Percentiles rank a stretch among this genome's conserved stretches.
Evolutionary conservation across 1,140 invertebrate genomes (phyloP).

Genomic region (Cotesia typhae): DNA sequence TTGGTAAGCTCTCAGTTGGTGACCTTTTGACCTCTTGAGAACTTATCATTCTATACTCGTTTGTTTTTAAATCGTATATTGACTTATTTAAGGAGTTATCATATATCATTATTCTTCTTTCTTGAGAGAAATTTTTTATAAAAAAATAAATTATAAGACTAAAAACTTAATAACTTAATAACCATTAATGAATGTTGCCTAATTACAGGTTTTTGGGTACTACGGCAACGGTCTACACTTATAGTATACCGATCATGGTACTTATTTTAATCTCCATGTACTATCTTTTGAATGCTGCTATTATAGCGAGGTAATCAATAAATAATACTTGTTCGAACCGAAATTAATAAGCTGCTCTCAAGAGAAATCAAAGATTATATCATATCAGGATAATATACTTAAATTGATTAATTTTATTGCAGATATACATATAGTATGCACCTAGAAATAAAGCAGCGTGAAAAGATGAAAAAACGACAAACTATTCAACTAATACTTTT

Average conservation of each 20-base stretch:
- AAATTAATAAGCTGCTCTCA: background rate
- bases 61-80: conserved; percentile 11
- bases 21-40: background rate
- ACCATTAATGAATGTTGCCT: background rate
- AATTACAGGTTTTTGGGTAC: conserved; percentile 63
- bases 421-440: conserved; percentile 66
- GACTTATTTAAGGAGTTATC: background rate
- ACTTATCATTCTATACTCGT: background rate
- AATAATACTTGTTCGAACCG: conserved; percentile 16
- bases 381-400: conserved; percentile 19
- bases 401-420: background rate
- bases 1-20: conserved; percentile 52
- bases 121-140: no score
- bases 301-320: conserved; percentile 60
- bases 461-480: conserved; percentile 70
- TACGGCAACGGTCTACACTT: conserved; percentile 63
- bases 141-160: no score
- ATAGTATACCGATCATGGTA: conserved; percentile 59
- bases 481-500: conserved; percentile 71
- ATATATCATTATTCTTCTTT: no score
- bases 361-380: conserved; percentile 25
- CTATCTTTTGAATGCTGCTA: conserved; percentile 63
- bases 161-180: no score
- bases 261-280: conserved; percentile 58
- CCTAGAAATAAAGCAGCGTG: conserved; percentile 68